Evolutionary conservation across 2,113 vertebrate genomes (phyloP).

Genomic region (Prionailurus viverrinus): DNA sequence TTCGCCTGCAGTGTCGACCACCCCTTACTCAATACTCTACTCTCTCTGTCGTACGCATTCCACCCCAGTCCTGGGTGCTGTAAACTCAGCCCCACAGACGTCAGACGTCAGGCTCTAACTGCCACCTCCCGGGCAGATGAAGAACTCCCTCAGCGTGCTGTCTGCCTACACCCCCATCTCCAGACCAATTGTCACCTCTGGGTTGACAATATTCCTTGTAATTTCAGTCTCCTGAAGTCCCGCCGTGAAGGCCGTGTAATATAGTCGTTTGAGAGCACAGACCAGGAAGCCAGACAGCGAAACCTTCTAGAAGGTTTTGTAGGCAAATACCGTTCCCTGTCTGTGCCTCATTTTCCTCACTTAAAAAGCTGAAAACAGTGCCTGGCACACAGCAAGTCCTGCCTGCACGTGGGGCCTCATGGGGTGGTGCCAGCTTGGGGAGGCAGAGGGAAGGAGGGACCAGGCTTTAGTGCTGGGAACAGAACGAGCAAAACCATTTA

Average conservation of each 20-base stretch:
- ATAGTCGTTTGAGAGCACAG: neutral
- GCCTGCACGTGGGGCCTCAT: neutral
- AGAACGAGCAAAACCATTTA: neutral
- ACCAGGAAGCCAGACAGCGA: neutral
- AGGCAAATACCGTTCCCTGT: neutral
- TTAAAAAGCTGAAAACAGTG: neutral
- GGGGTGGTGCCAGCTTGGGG: neutral
- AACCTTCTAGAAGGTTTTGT: neutral
- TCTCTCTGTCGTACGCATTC: neutral
- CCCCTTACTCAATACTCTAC: fast-evolving
- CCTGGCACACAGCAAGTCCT: neutral
- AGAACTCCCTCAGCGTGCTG: neutral
- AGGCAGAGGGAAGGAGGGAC: neutral
- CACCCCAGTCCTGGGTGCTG: fast-evolving
- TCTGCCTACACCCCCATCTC: neutral
- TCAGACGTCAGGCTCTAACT: neutral
- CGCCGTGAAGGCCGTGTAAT: neutral
- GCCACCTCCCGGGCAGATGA: neutral
- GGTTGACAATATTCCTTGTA: neutral
- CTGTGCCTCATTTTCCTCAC: neutral
- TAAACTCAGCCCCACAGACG: too few species aligned
- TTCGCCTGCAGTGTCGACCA: fast-evolving
- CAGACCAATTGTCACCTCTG: neutral
- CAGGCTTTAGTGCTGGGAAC: neutral
- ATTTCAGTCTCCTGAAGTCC: neutral